Evolutionary conservation across 2,888 invertebrate genomes (phyloP), one percentile per base, ranked within the genome.

Genomic region (Lysandra coridon): DNA sequence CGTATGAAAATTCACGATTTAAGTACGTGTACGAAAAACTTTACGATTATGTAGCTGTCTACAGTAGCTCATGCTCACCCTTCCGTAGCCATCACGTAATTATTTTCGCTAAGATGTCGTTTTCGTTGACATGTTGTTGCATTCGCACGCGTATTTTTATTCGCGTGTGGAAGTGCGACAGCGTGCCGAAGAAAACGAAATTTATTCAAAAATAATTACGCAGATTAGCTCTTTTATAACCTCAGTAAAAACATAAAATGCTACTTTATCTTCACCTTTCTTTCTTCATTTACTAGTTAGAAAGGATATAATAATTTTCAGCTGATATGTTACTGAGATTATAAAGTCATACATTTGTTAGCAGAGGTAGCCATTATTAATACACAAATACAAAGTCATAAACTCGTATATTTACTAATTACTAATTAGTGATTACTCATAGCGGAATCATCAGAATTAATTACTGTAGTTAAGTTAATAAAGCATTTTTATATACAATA

Each of bases 341-440:
- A 69, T 37, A 69, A 69, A 69, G 4, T 69, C 5, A 64, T 37
- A 69, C 12, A 69, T 69, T 69, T 10, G 14, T 69, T 69, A 69
- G 69, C 33, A 69, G 12, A 37, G 69, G 37, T 69, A 69, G 69
- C 69, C 69, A 69, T 14, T 12, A 49, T 49, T 69, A 69, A 37
- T 33, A 69, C 69, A 69, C 69, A 37, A 69, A 69, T 14, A 33
- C 64, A 64, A 4, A 64, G 30, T 64, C 33, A 14, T 10, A 64
- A 33, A 69, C 33, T 69, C 12, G 30, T 62, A 62, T 4, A 64
- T 69, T 69, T 69, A 69, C 14, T 37, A 37, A 69, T 69, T 69
- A 69, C 14, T 37, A 37, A 69, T 37, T 69, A 37, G 14, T 69
- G 33, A 37, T 69, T 69, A 69, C 69, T 69, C 69, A 69, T 69